A percentile compares a stretch with the other conserved stretches of the same genome.
Conservation (phyloP, 2,888 invertebrate genomes). For the Drosophila cognata region DNA sequence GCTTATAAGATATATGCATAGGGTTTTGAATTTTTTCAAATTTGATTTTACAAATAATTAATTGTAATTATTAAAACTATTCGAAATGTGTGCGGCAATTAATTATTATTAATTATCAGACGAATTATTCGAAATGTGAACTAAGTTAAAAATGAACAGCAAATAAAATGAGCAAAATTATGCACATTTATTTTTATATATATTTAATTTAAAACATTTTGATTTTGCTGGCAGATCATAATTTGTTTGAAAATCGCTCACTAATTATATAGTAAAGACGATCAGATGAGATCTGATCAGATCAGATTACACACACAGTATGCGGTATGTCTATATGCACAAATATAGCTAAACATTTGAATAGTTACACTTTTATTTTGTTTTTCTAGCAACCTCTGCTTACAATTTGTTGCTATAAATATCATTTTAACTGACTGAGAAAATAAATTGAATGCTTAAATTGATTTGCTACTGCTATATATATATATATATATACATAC, state of each 20-base stretch:
- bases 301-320: not conserved
- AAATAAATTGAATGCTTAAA: not conserved
- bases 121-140: not conserved
- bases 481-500: not conserved
- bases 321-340: not conserved
- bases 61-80: constrained; percentile 15
- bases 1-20: constrained; percentile 50
- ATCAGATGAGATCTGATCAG: constrained; percentile 2
- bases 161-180: not conserved
- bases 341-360: not conserved
- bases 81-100: constrained; percentile 31
- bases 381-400: not conserved
- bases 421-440: not conserved
- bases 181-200: not conserved
- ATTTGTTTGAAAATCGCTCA: not conserved
- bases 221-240: constrained; percentile 3
- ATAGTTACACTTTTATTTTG: not conserved
- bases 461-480: too few relatives aligned
- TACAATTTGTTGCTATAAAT: not conserved
- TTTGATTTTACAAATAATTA: constrained; percentile 27
- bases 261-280: not conserved
- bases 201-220: not conserved
- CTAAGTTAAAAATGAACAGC: not conserved
- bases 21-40: constrained; percentile 4
- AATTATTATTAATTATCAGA: not conserved